Evolutionary conservation across 2,888 invertebrate species (phyloP), one percentile per base, ranked within the genome.

Genomic region (Lissocephala sabroskyi): DNA sequence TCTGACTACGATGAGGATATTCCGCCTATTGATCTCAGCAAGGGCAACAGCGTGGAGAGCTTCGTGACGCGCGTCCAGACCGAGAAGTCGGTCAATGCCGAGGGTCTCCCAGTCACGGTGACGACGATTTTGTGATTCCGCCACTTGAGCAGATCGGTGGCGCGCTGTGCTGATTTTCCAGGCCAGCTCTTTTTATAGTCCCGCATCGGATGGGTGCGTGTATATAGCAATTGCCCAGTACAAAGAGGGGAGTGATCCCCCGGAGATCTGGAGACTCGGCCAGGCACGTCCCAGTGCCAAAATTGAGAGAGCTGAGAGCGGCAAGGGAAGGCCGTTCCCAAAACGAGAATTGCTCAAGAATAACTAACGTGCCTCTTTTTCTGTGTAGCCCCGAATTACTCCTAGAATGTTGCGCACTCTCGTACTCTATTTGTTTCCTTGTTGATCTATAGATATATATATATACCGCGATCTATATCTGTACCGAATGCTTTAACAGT

Each of bases 121-220:
- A 84, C 84, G 41, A 84, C 84, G 51, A 84, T 84, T 68, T 79
- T 84, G 84, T 84, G 84, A 84, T 84, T 62, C 10, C 14, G 28
- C 28, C 29, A 26, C n/a, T n/a, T n/a, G n/a, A n/a, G n/a, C n/a
- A n/a, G n/a, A n/a, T n/a, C n/a, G n/a, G n/a, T n/a, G n/a, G n/a
- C n/a, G n/a, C n/a, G n/a, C n/a, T n/a, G n/a, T n/a, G n/a, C n/a
- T n/a, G n/a, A n/a, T n/a, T n/a, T n/a, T n/a, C n/a, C n/a, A n/a
- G n/a, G n/a, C n/a, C n/a, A n/a, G n/a, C n/a, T n/a, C n/a, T n/a
- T n/a, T 23, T 23, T 23, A 23, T 23, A 23, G n/a, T n/a, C n/a
- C n/a, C 7, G 7, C 7, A 23, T 23, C 7, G 23, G 7, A 23
- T 23, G 23, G 7, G 3, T n/a, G n/a, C n/a, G n/a, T 23, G 7